phyloP scores from a whole-genome alignment of 1,140 invertebrate genomes.

The Cotesia chilonis region DNA sequence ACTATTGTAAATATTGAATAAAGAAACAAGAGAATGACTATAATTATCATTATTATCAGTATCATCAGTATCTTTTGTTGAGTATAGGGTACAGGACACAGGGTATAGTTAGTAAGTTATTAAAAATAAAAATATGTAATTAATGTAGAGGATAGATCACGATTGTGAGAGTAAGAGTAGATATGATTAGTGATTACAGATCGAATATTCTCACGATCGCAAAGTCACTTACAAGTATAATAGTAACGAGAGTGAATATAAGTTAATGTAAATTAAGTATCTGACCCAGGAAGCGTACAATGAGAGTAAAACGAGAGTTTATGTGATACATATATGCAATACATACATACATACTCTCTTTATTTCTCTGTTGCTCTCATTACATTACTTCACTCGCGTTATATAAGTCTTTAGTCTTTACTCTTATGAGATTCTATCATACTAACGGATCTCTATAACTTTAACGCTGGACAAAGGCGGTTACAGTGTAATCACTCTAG shows the following conservation, averaged over 20 bases:
- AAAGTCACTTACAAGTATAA: neutral
- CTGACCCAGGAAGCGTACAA: conserved; percentile 35
- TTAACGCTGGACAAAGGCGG: conserved; percentile 25
- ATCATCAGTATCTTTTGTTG: no score
- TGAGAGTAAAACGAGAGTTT: no score
- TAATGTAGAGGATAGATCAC: conserved; percentile 26
- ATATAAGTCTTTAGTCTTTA: neutral
- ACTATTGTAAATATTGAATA: no score
- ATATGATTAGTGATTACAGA: conserved; percentile 24
- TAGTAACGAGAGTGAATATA: no score
- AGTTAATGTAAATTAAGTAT: conserved; percentile 29
- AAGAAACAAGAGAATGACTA: no score
- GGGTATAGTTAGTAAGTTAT: no score
- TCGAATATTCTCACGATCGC: conserved; percentile 38
- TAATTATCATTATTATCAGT: no score
- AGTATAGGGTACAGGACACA: neutral
- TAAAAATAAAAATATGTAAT: conserved; percentile 15
- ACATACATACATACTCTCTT: neutral
- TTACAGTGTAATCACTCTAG: neutral
- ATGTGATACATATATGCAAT: conserved; percentile 13
- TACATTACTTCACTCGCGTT: neutral
- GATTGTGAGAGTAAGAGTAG: conserved; percentile 28
- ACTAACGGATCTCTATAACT: conserved; percentile 30
- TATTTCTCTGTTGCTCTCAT: conserved; percentile 8
- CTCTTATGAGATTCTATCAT: conserved; percentile 14